These are phyloP conservation scores for Drosophila multiciliata DNA, from an alignment of 2,888 invertebrate species.

Conservation along the genomic window DNA sequence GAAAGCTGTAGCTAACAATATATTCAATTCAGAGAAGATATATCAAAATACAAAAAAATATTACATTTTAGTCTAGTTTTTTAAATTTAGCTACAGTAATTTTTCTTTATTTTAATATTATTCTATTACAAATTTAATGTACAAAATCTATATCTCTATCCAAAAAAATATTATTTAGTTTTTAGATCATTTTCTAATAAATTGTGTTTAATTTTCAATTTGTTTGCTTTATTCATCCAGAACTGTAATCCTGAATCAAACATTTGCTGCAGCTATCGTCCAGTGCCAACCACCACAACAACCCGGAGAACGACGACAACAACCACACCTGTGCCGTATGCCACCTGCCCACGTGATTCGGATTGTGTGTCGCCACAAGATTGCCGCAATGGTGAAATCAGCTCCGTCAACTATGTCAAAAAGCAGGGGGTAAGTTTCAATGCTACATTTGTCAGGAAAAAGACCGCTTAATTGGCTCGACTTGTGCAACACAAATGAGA, in stretches of 20 bases:
- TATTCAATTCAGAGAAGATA: not conserved
- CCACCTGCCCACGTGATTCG: slow-evolving; percentile 76
- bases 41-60: not conserved
- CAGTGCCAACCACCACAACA: slow-evolving; percentile 69
- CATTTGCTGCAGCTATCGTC: slow-evolving; percentile 84
- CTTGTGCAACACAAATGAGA: slow-evolving; percentile 28
- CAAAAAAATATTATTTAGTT: no score
- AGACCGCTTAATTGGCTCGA: slow-evolving; percentile 33
- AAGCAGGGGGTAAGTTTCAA: slow-evolving; percentile 82
- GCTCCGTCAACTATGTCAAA: slow-evolving; percentile 76
- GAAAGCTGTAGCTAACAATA: not conserved
- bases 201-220: not conserved
- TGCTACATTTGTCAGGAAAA: slow-evolving; percentile 28
- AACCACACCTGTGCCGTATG: slow-evolving; percentile 73
- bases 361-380: slow-evolving; percentile 83
- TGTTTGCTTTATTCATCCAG: slow-evolving; percentile 68
- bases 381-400: slow-evolving; percentile 83
- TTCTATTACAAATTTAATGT: no score
- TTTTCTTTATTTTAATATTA: no score
- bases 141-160: no score
- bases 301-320: slow-evolving; percentile 70
- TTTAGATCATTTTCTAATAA: no score
- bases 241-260: slow-evolving; percentile 84
- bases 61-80: no score
- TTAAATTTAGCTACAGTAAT: no score